Evolutionary conservation across 2,113 vertebrate genomes (phyloP).

Genomic region (Pelvicachromis taeniatus): DNA sequence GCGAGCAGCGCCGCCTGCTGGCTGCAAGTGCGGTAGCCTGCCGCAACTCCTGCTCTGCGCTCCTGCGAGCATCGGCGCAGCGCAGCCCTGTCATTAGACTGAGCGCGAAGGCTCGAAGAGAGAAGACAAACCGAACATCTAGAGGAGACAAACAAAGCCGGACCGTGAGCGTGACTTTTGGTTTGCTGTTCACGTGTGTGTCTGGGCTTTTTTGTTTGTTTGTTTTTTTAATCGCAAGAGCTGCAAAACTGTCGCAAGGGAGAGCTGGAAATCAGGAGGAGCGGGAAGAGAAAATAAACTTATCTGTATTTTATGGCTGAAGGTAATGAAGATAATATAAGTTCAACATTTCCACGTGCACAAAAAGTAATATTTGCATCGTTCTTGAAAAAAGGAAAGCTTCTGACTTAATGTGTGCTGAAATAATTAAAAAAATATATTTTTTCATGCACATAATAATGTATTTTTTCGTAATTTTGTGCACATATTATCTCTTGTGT

Average conservation of each 20-base stretch:
- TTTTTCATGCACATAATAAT: not conserved
- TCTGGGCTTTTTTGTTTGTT: not conserved
- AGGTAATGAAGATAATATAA: not conserved
- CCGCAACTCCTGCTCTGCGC: not conserved
- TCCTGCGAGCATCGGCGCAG: not conserved
- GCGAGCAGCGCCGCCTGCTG: conserved; percentile 62
- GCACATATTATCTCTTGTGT: not conserved
- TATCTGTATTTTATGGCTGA: not conserved
- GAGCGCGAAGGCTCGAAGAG: not conserved
- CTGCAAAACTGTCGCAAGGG: not conserved
- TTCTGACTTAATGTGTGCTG: not conserved
- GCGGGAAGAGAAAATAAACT: not conserved
- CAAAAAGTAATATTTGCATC: not conserved
- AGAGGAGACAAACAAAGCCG: not conserved
- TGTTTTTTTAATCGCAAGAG: not conserved
- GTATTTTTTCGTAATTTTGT: not conserved
- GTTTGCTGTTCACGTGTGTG: not conserved
- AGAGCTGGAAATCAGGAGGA: not conserved
- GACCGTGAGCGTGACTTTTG: not conserved
- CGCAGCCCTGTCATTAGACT: not conserved
- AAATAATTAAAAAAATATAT: not conserved
- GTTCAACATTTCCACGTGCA: not conserved
- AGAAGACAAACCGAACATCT: not conserved
- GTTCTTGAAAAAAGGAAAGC: not conserved
- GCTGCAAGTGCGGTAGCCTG: not conserved